A percentile compares a stretch with the other conserved stretches of the same genome.
Evolutionary conservation across 2,113 vertebrate species (phyloP).

Genomic region (Tetrax tetrax): DNA sequence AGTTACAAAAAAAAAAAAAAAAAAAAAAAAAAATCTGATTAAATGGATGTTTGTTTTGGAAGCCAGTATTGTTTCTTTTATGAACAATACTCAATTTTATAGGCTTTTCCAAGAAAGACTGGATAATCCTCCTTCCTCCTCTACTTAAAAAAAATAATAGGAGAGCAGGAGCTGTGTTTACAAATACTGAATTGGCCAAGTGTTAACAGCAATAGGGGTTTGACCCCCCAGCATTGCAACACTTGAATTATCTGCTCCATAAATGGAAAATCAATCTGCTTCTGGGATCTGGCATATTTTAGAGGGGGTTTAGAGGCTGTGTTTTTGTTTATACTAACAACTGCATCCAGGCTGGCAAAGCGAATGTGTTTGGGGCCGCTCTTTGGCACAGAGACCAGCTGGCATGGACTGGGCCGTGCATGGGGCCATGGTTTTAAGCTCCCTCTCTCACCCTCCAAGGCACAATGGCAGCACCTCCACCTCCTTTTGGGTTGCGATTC

Average conservation of each 20-base stretch:
- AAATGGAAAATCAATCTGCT: constrained; percentile 27
- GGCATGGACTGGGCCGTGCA: fast-evolving
- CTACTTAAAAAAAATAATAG: not conserved
- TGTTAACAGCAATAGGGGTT: not conserved
- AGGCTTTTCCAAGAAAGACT: not conserved
- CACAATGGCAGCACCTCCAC: not conserved
- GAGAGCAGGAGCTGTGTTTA: not conserved
- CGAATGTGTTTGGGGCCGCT: not conserved
- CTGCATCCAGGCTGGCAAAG: not conserved
- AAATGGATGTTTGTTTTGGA: not conserved
- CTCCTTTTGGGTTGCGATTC: fast-evolving
- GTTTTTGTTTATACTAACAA: constrained; percentile 28
- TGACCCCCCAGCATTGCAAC: not conserved
- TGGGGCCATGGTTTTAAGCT: not conserved
- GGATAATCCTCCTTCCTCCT: not conserved
- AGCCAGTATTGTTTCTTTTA: not conserved
- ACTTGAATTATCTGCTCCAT: not conserved
- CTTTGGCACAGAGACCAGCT: not conserved
- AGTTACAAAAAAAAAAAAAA: not conserved
- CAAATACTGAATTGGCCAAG: not conserved
- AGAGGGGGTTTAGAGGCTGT: not conserved
- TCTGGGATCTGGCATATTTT: not conserved
- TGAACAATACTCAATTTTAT: not conserved
- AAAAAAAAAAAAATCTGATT: not conserved
- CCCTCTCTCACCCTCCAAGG: not conserved